These are phyloP conservation scores for Hydrochoerus hydrochaeris DNA, from an alignment of 2,113 vertebrate genomes.

Conservation along the genomic window DNA sequence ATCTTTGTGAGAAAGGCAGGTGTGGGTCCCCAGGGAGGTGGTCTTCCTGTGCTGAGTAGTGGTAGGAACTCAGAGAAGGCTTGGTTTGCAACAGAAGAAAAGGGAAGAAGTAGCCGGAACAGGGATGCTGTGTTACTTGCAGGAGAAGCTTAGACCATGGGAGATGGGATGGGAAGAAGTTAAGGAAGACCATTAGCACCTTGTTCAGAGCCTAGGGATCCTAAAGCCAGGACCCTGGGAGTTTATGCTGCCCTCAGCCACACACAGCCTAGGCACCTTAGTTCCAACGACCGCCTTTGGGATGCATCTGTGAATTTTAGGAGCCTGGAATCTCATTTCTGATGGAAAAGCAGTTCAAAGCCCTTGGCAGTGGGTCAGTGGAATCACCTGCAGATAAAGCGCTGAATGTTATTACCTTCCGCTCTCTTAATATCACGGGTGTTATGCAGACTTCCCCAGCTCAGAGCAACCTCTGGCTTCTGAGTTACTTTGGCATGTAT, in stretches of 20 bases:
- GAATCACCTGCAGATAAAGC: neutral
- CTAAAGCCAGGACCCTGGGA: neutral
- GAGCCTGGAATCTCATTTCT: neutral
- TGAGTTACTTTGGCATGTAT: slow-evolving; percentile 17
- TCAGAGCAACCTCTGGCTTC: slow-evolving; percentile 29
- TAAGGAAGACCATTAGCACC: neutral
- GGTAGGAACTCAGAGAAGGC: neutral
- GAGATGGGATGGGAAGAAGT: fast-evolving
- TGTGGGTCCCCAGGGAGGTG: too few species aligned
- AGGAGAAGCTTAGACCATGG: neutral
- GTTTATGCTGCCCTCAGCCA: neutral
- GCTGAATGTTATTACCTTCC: neutral
- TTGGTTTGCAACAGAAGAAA: neutral
- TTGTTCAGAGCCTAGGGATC: neutral
- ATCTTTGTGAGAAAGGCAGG: neutral
- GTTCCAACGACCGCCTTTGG: neutral
- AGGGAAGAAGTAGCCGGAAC: neutral
- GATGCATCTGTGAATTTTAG: neutral
- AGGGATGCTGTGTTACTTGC: neutral
- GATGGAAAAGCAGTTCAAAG: neutral
- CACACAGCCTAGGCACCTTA: neutral
- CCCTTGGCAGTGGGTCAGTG: neutral
- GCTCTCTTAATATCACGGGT: neutral
- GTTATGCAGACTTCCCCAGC: slow-evolving; percentile 25
- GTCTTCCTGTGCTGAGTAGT: neutral